Evolutionary conservation across 1,140 invertebrate genomes (phyloP), one percentile per base, ranked within the genome.

Genomic region (Platyura marginata): DNA sequence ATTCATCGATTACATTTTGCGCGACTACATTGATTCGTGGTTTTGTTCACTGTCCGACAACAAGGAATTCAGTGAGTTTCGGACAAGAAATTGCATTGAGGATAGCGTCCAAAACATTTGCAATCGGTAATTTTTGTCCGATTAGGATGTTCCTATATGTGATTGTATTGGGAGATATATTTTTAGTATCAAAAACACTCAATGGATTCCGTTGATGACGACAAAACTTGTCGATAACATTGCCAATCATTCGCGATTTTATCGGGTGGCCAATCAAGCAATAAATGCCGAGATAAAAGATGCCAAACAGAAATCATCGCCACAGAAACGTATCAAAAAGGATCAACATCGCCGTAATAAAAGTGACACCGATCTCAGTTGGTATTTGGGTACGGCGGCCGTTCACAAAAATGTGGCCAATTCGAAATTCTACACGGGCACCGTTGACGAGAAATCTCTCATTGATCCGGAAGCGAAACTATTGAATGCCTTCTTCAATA

Each of bases 201-300:
- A 92, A 64, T 91, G 88, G 85, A 80, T 89, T 51, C 76, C 82
- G 13, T 79, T 86, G 49, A 68, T 93, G 40, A 89, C 88, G 20
- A 85, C 83, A 23, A 70, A 76, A 44, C 68, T 93, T 43, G 84
- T 92, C 4, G 88, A 94, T 62, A 88, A 92, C 67, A 75, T 87
- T 46, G 88, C 86, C 4, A 81, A 81, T 16, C 89, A 94, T 64
- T 70, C 93, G 48, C 71, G 84, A 49, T 61, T 93, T 13, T 93
- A 84, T 54, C 62, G 78, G 23, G 6, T 25, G n/a, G 44, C 44
- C 13, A 39, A 21, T 16, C 16, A 38, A 23, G 21, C 41, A 20
- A 18, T 46, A 3, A 42, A 41, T 29, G 21, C 19, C 25, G 8
- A 37, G 21, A 9, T 15, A 11, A 22, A 46, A 18, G 37, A 37